Evolutionary conservation across 2,888 invertebrate species (phyloP), one percentile per base, ranked within the genome.

Genomic region (Lasioglossum pauxillum): DNA sequence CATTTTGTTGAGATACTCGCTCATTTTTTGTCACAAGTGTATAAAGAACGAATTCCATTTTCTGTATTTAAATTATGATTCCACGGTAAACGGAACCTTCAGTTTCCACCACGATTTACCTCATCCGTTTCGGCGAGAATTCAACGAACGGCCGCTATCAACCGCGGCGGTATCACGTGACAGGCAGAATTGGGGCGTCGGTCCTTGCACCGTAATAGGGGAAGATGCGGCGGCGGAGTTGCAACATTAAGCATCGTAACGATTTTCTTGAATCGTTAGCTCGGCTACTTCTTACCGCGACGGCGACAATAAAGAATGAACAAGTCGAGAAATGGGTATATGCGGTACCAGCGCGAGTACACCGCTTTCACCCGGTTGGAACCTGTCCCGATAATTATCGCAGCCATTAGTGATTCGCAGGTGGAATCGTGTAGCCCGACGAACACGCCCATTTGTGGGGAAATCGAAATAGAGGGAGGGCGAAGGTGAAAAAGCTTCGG

Each of bases 181-280:
- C 69, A 38, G 38, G 35, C 23, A 38, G 38, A 76, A 85, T 72
- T 53, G 60, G 57, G 44, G 57, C 14, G 19, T 35, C 14, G n/a
- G 49, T 44, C 44, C 53, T 38, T 23, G 57, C 31, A 27, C 5
- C 38, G 74, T 80, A 72, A 72, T 75, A 53, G 71, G 69, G 19
- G n/a, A 41, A 67, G 75, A 76, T 71, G 67, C 44, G 71, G 23
- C 64, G 49, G 31, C 49, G 60, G 19, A 31, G 78, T 67, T 67
- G 69, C 44, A 64, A 73, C 80, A 80, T 78, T 87, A 72, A 60
- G 53, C n/a, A 27, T 16, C 38, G 12, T 41, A 49, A 78, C 80
- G 83, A 85, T 85, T 87, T 75, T 46, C 46, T 67, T 64, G 83
- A 83, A 83, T 83, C 80, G 80, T 85, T 76, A 78, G 41, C 80